Conservation (phyloP, 2,113 vertebrate genomes). For the Hippocampus barbouri region DNA sequence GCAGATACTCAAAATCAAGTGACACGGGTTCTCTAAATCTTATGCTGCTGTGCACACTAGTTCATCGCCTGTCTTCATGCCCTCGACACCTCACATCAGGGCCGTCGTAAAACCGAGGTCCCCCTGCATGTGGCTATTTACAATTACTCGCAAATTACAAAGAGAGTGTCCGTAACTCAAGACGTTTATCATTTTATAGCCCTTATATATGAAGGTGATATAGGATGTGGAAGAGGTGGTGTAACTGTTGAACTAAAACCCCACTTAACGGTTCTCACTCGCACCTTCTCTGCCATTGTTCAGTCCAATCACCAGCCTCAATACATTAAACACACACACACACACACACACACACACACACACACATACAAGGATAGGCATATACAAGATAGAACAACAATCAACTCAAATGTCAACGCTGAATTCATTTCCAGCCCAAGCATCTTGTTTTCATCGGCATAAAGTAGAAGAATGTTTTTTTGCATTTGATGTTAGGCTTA, state of each 20-base stretch:
- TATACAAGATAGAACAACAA: constrained; percentile 21
- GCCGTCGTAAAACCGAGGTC: not conserved
- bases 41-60: not conserved
- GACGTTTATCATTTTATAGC: not conserved
- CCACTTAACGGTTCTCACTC: constrained; percentile 26
- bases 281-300: constrained; percentile 13
- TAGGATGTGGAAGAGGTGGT: constrained; percentile 21
- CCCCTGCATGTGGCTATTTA: not conserved
- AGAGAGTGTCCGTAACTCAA: not conserved
- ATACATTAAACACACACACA: constrained; percentile 13
- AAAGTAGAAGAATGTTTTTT: not conserved
- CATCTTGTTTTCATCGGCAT: constrained; percentile 26
- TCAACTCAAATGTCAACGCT: constrained; percentile 53
- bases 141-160: not conserved
- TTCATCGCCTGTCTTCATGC: not conserved
- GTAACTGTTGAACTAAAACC: constrained; percentile 48
- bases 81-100: not conserved
- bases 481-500: constrained; percentile 14
- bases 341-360: not conserved
- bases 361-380: not conserved
- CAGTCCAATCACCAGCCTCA: constrained; percentile 39
- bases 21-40: not conserved
- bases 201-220: constrained; percentile 10
- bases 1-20: not conserved
- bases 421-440: constrained; percentile 43